phyloP scores from a whole-genome alignment of 2,797 vertebrate species.

The Labroides dimidiatus region DNA sequence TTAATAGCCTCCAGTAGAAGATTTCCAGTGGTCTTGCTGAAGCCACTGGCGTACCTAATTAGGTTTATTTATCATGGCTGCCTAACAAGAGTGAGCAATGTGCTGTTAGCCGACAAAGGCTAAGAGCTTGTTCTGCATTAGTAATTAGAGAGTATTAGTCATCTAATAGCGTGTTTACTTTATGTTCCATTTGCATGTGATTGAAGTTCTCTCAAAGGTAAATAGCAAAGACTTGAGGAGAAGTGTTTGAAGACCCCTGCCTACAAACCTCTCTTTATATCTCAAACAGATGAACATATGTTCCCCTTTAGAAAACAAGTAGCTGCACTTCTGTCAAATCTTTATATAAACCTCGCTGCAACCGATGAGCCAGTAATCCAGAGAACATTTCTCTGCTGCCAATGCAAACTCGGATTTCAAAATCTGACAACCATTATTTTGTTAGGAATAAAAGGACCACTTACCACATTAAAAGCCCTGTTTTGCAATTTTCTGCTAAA shows the following conservation, averaged over 20 bases:
- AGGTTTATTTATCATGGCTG: constrained; percentile 74
- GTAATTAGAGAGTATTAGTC: constrained; percentile 59
- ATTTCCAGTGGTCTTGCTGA: constrained; percentile 67
- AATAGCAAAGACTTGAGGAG: constrained; percentile 32
- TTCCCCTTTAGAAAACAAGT: constrained; percentile 15
- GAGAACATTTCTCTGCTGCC: background rate
- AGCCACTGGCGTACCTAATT: constrained; percentile 74
- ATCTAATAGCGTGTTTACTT: constrained; percentile 62
- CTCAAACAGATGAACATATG: constrained; percentile 16
- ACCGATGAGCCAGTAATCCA: constrained; percentile 16
- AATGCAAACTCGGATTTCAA: constrained; percentile 20
- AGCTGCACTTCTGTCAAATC: background rate
- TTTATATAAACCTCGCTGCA: constrained; percentile 21
- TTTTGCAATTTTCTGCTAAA: constrained; percentile 27
- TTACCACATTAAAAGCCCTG: constrained; percentile 22
- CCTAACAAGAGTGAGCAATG: constrained; percentile 57
- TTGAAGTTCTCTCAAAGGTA: constrained; percentile 57
- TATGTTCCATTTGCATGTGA: constrained; percentile 54
- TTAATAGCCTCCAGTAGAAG: constrained; percentile 69
- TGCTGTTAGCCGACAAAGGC: constrained; percentile 52
- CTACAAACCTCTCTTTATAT: background rate
- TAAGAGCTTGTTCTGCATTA: constrained; percentile 60
- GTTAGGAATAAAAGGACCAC: background rate
- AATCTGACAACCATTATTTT: constrained; percentile 28
- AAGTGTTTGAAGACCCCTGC: constrained; percentile 12